A percentile compares a stretch with the other conserved stretches of the same genome.
phyloP scores from a whole-genome alignment of 2,113 vertebrate species.

The Carassius carassius region DNA sequence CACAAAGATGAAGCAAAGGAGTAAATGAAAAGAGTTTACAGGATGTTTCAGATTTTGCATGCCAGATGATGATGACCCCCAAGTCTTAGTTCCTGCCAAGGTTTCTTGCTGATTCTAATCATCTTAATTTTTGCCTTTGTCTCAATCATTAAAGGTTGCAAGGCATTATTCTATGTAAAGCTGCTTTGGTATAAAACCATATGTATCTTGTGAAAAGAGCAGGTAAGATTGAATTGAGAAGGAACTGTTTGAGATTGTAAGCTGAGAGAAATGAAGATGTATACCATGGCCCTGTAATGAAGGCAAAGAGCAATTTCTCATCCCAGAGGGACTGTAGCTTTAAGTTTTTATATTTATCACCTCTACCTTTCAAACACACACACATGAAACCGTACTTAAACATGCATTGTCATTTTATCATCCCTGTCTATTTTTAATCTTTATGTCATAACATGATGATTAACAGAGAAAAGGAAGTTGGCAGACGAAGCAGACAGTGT shows the following conservation, averaged over 20 bases:
- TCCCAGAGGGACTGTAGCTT: not conserved
- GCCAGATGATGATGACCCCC: constrained; percentile 1
- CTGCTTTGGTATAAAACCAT: not conserved
- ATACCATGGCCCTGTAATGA: not conserved
- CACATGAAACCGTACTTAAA: not conserved
- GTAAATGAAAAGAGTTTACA: not conserved
- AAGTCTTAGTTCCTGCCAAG: constrained; percentile 1
- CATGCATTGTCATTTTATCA: not conserved
- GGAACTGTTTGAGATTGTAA: not conserved
- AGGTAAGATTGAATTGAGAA: not conserved
- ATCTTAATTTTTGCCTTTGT: not conserved
- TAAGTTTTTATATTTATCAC: not conserved
- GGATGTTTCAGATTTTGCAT: not conserved
- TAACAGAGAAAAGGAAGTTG: not conserved
- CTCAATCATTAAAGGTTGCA: not conserved
- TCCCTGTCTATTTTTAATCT: constrained; percentile 1
- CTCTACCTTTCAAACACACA: not conserved
- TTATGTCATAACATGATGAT: not conserved
- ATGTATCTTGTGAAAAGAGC: not conserved
- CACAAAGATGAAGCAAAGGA: not conserved
- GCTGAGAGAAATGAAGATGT: not conserved
- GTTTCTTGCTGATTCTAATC: not conserved
- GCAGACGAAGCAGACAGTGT: not conserved
- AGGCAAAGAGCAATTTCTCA: not conserved
- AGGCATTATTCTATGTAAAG: not conserved